These are phyloP conservation scores for Apteryx mantelli DNA, from an alignment of 2,113 vertebrate species.

Conservation along the genomic window DNA sequence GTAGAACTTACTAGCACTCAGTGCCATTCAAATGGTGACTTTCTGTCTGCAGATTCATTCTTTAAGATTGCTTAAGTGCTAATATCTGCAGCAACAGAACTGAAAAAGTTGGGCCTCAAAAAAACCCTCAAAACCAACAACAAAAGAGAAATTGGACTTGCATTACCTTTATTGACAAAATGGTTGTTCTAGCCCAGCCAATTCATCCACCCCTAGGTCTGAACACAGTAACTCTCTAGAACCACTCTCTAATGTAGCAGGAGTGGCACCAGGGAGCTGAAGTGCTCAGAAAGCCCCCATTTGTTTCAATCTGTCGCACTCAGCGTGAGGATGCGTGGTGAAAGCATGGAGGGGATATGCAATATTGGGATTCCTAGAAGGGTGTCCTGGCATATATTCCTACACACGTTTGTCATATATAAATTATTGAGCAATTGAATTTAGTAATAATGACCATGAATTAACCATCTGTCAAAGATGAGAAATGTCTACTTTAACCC, in stretches of 20 bases:
- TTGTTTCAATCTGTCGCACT: constrained; percentile 24
- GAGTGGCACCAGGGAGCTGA: not conserved
- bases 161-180: not conserved
- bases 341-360: not conserved
- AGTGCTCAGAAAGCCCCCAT: not conserved
- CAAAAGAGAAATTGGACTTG: not conserved
- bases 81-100: not conserved
- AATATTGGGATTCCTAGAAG: constrained; percentile 31
- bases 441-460: constrained; percentile 63
- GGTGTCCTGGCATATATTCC: constrained; percentile 53
- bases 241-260: not conserved
- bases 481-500: constrained; percentile 48
- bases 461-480: constrained; percentile 62
- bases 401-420: constrained; percentile 55
- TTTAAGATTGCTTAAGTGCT: not conserved
- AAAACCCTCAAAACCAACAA: not conserved
- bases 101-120: not conserved
- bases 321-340: not conserved
- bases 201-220: not conserved
- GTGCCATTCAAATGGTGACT: not conserved
- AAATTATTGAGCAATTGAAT: constrained; percentile 54
- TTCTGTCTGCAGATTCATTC: not conserved
- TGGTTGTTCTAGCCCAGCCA: not conserved
- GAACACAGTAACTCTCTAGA: not conserved
- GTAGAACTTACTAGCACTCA: not conserved